Evolutionary conservation across 2,113 vertebrate species (phyloP), one percentile per base, ranked within the genome.

Genomic region (Leucopsar rothschildi): DNA sequence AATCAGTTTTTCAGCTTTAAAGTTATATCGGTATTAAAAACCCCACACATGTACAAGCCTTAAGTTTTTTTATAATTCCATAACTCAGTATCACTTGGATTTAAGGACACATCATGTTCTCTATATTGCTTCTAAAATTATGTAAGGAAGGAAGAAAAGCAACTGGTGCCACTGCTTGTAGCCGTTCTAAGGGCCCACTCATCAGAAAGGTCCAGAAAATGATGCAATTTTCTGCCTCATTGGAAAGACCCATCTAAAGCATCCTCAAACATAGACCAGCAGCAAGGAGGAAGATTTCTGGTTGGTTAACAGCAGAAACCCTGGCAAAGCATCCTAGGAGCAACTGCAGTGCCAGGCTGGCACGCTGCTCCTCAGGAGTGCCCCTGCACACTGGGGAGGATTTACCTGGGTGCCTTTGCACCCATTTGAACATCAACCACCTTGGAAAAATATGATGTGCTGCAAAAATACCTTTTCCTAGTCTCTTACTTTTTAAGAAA

Each of bases 291-390:
- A 81, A 88, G 16, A 82, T 25, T 9, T 61, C 57, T 31, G 44
- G 10, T 19, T 42, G 24, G 64, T 84, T 44, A 29, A 29, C 3
- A 40, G 42, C 35, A 64, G 80, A 42, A 69, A 33, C 8, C 13
- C 42, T 27, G 10, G 50, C 53, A 57, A 57, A 78, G 35, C 69
- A 66, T 9, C 49, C 57, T 11, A 44, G 61, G 27, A 64, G 42
- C 52, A 87, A 22, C 9, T 39, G 45, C 69, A 75, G 63, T 35
- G 84, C 18, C 14, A 7, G 61, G 61, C 29, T 21, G 10, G 56
- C n/a, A 12, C 0, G 0, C 49, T 44, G 76, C 27, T 69, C 1
- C 33, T 39, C 0, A 0, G 33, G 49, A 31, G 37, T n/a, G 5
- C 42, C 18, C 28, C 35, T 31, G 68, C 75, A 50, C 16, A 50